Conservation (phyloP, 2,888 invertebrate species). For the Catocala sponsa region DNA sequence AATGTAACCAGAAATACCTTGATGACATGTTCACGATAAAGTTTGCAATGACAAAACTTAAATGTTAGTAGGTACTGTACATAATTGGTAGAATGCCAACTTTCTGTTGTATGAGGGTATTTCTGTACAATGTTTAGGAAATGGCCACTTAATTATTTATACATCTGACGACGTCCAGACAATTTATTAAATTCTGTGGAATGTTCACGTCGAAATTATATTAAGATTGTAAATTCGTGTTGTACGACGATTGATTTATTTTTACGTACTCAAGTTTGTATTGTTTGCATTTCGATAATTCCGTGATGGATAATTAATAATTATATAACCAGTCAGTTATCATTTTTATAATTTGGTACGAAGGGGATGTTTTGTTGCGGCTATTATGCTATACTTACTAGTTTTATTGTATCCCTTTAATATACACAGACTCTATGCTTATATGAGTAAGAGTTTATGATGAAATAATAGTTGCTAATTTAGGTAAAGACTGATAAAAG, state of each 20-base stretch:
- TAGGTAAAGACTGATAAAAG: too few relatives aligned
- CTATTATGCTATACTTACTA: too few relatives aligned
- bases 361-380: too few relatives aligned
- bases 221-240: not conserved
- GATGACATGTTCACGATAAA: constrained; percentile 28
- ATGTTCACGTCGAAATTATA: constrained; percentile 10
- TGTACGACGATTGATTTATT: not conserved
- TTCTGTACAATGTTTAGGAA: constrained; percentile 46
- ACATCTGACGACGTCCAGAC: constrained; percentile 13
- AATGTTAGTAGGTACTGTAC: constrained; percentile 17
- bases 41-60: constrained; percentile 36
- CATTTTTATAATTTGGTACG: too few relatives aligned
- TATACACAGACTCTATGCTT: too few relatives aligned
- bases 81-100: constrained; percentile 41
- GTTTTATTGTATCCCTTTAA: too few relatives aligned
- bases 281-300: not conserved
- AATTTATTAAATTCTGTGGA: constrained; percentile 15
- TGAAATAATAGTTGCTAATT: too few relatives aligned
- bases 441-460: too few relatives aligned
- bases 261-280: not conserved
- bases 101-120: constrained; percentile 36
- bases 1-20: constrained; percentile 5
- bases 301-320: too few relatives aligned
- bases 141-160: constrained; percentile 40
- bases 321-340: too few relatives aligned